Base-by-base conservation (phyloP, 2,888 invertebrate genomes). In the Eurois occulta region DNA sequence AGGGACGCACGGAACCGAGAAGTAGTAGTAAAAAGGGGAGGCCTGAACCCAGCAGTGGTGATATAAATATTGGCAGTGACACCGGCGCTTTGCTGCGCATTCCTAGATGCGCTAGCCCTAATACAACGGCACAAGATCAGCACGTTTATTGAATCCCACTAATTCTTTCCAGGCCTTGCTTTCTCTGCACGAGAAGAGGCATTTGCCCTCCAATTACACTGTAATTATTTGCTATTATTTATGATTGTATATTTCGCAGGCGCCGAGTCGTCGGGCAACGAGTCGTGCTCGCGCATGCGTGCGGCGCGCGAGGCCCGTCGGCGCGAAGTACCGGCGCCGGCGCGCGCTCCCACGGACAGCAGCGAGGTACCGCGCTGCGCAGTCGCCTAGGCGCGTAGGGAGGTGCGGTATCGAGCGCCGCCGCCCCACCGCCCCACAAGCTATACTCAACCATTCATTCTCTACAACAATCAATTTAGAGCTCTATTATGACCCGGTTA, bases 341-440 rank as follows among this genome's bases (percentile, higher is more conserved):
- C 93, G 80, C 93, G 94, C 2, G 94, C 94, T 32, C 95, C 96
- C 74, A 95, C 95, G 75, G 96, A 95, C 93, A 96, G 96, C 95
- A 96, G 96, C 95, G 96, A 96, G 96, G 96, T 96, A 96, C 92
- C 92, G 89, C 94, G 94, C 93, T 95, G 95, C 95, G 75, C 83
- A 86, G 87, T 96, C 93, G 94, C 91, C 90, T 96, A 94, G 93
- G 52, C 71, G 70, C 73, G 89, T 87, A 87, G 89, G 90, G 90
- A 90, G 90, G 90, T 90, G 90, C 90, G 90, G 85, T 73, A 69
- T 77, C 81, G 83, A 79, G 60, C 81, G 77, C 78, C 78, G 81
- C 70, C 77, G 81, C 86, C 83, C 78, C 77, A 38, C 58, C 38
- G 65, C 65, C 65, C 65, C 65, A 65, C 48, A 43, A 41, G 16